Evolutionary conservation across 1,140 invertebrate genomes (phyloP).

Genomic region (Drosophila neocordata): DNA sequence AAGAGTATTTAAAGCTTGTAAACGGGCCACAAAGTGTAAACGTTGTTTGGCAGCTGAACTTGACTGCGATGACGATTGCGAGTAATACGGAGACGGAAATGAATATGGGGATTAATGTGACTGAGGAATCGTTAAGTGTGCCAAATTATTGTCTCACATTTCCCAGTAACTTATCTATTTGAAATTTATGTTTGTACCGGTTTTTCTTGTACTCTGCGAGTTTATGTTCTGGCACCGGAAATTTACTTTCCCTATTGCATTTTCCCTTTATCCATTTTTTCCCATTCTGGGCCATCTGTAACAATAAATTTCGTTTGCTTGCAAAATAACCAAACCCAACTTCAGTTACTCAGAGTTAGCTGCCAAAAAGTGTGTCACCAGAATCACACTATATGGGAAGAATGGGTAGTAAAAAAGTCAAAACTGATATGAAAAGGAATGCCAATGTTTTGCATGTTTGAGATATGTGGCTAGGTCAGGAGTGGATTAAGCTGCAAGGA

Average conservation of each 20-base stretch:
- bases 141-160: constrained; percentile 43
- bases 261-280: background rate
- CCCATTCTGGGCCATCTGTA: constrained; percentile 41
- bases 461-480: background rate
- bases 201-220: constrained; percentile 12
- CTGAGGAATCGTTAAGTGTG: constrained; percentile 8
- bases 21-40: constrained; percentile 10
- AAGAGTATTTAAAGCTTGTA: constrained; percentile 30
- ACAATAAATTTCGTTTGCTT: constrained; percentile 48
- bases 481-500: background rate
- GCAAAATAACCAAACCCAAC: constrained; percentile 2
- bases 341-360: constrained; percentile 14
- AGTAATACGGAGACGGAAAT: background rate
- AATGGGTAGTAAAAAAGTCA: constrained; percentile 4
- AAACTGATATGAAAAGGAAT: constrained; percentile 8
- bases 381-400: background rate
- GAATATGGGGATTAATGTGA: background rate
- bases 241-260: constrained; percentile 29
- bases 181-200: constrained; percentile 24
- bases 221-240: constrained; percentile 32
- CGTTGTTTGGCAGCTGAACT: too few relatives aligned
- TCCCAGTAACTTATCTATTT: constrained; percentile 24
- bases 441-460: background rate
- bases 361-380: constrained; percentile 25
- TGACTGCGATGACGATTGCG: background rate